phyloP scores from a whole-genome alignment of 1,140 invertebrate species.

The Drosophila pandora region DNA sequence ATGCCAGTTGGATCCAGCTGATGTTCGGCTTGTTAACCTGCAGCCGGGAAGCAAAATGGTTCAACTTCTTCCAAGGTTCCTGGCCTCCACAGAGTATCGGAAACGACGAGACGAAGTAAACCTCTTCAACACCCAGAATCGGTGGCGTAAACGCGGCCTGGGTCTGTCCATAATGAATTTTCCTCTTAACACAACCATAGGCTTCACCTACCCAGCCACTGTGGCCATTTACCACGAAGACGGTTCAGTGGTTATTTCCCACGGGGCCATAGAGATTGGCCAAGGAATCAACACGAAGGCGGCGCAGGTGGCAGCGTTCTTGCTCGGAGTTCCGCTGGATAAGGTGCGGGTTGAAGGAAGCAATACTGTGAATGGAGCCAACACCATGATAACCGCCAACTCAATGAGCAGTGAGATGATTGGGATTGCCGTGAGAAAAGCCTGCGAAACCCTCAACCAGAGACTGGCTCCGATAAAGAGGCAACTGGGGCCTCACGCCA shows the following conservation, averaged over 20 bases:
- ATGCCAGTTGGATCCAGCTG: constrained; percentile 88
- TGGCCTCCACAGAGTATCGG: constrained; percentile 84
- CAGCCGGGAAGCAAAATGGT: constrained; percentile 79
- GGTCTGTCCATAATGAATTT: constrained; percentile 86
- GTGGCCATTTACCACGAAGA: constrained; percentile 87
- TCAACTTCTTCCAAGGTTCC: constrained; percentile 68
- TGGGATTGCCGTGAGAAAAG: constrained; percentile 87
- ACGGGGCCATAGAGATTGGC: constrained; percentile 89
- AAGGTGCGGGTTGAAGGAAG: constrained; percentile 88
- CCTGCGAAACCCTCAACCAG: constrained; percentile 87
- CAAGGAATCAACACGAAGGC: constrained; percentile 89
- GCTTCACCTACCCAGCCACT: constrained; percentile 85
- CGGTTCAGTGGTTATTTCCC: constrained; percentile 88
- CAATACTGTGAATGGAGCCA: constrained; percentile 87
- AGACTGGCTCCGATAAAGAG: constrained; percentile 87
- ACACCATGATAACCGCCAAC: constrained; percentile 87
- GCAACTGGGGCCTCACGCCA: constrained; percentile 85
- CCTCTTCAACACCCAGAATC: constrained; percentile 86
- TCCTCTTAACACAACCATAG: constrained; percentile 83
- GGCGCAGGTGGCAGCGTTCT: constrained; percentile 90
- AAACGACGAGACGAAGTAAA: constrained; percentile 84
- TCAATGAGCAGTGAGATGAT: constrained; percentile 89
- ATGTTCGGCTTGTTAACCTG: constrained; percentile 88
- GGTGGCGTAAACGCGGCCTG: constrained; percentile 89
- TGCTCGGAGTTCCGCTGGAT: constrained; percentile 89